phyloP scores from a whole-genome alignment of 1,140 invertebrate genomes.

The Hyphantria cunea region DNA sequence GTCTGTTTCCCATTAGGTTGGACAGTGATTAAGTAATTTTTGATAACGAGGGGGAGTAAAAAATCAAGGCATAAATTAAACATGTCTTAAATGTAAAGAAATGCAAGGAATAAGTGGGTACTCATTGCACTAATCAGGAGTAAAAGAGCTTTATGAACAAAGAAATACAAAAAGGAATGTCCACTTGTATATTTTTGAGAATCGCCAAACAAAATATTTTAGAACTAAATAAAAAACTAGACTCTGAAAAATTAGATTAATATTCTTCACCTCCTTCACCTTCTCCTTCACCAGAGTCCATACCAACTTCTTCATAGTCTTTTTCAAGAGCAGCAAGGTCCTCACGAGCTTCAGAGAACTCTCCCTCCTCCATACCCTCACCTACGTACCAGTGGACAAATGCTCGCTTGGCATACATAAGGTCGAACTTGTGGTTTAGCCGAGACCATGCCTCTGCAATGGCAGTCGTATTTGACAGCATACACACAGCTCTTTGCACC shows the following conservation, averaged over 20 bases:
- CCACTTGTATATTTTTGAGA: background rate
- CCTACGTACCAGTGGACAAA: slow-evolving; percentile 94
- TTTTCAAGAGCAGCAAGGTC: slow-evolving; percentile 87
- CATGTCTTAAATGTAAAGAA: no score
- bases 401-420: slow-evolving; percentile 82
- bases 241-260: slow-evolving; percentile 74
- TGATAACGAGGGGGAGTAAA: no score
- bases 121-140: no score
- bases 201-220: background rate
- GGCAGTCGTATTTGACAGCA: background rate
- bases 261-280: slow-evolving; percentile 88
- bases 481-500: background rate
- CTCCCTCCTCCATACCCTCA: slow-evolving; percentile 93
- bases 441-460: slow-evolving; percentile 89
- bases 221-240: no score
- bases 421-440: slow-evolving; percentile 91
- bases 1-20: no score
- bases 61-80: no score
- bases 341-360: slow-evolving; percentile 93
- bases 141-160: background rate
- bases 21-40: no score
- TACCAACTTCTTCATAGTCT: slow-evolving; percentile 85
- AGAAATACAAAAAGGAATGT: background rate
- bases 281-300: slow-evolving; percentile 88
- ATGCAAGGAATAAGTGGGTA: no score